Base-by-base conservation (phyloP, 2,797 vertebrate genomes). In the Mus minutoides region DNA sequence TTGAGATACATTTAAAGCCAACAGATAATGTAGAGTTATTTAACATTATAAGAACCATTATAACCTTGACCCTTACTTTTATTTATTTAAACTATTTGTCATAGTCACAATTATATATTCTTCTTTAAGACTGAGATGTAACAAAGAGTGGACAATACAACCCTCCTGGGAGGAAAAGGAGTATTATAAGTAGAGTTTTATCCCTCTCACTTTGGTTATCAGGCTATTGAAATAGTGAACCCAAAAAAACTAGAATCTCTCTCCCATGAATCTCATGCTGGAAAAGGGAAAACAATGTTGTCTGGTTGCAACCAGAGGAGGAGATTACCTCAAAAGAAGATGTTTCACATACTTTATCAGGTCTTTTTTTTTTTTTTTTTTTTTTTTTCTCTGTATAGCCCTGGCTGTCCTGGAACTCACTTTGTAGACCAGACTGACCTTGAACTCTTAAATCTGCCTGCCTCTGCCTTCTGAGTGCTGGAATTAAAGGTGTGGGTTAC, bases 161-260 rank as follows among this genome's bases (percentile, higher is more conserved):
- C 31, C 21, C 0, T 52, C 13, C 19, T 86, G 46, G 21, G 21
- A 37, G 19, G 13, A 6, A 69, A 49, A 40, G 19, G 29, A 3
- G 0, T 34, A 17, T 34, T 67, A 31, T 71, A 69, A 52, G 52
- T 2, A 69, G 11, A 22, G 3, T 22, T 40, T 69, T 69, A 37
- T 52, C 3, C 3, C 7, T 37, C 4, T n/a, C 21, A 0, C 22
- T 49, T 54, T 16, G 29, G 3, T 19, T 52, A 67, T n/a, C 1
- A 52, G 21, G 24, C 34, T 37, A 54, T 26, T 86, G 17, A 86
- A 52, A 69, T 2, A 17, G 49, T 22, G 49, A 29, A 49, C 2
- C 10, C 26, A 29, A 34, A 46, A 7, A 17, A 52, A 16, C 43
- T 24, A 34, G 34, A 69, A 52, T 17, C 6, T 12, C 0, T 86